Conservation (phyloP, 1,140 invertebrate species). For the Cherax quadricarinatus region DNA sequence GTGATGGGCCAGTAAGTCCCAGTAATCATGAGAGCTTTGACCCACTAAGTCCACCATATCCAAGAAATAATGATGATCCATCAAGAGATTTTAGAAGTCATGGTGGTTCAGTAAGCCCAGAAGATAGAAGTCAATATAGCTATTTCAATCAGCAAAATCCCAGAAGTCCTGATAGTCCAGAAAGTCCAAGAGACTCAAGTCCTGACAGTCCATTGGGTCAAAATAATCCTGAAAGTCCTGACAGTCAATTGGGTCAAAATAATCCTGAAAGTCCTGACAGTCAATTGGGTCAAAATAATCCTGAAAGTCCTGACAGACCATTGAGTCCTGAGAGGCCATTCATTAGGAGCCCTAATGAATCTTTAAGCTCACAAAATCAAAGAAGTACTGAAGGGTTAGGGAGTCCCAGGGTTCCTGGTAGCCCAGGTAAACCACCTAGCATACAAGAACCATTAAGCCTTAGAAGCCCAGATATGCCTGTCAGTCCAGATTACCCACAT, state of each 20-base stretch:
- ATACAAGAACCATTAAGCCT: neutral
- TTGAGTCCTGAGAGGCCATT: too few species aligned
- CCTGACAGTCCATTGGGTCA: neutral
- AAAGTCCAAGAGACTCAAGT: neutral
- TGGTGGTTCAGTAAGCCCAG: neutral
- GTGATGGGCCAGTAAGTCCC: constrained; percentile 3
- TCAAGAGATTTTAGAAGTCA: constrained; percentile 19
- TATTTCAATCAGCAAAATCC: neutral
- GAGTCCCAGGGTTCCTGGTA: too few species aligned
- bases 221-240: constrained; percentile 6
- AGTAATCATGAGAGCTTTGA: constrained; percentile 9
- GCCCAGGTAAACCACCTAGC: too few species aligned
- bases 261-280: neutral
- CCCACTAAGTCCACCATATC: neutral
- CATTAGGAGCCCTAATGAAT: too few species aligned
- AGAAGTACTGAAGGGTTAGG: too few species aligned
- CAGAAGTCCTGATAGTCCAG: neutral
- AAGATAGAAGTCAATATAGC: neutral
- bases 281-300: neutral
- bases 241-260: neutral
- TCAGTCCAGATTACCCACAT: neutral
- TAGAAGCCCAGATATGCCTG: neutral
- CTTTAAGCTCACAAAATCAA: too few species aligned
- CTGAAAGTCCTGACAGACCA: neutral
- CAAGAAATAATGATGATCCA: neutral